Evolutionary conservation across 2,797 vertebrate species (phyloP).

Genomic region (Sebastolobus alascanus): DNA sequence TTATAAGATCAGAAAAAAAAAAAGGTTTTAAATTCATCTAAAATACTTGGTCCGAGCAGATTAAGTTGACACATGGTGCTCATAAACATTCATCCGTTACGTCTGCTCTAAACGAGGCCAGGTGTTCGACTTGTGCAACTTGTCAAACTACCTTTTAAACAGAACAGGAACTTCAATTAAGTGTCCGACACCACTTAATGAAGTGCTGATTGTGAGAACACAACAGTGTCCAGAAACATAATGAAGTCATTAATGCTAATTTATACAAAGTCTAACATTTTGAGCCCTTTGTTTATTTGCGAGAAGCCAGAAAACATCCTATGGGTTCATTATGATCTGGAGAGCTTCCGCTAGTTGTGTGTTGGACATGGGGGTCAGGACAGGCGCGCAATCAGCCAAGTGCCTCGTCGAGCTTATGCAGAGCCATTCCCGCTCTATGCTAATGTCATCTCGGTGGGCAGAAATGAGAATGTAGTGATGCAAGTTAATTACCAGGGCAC

Average conservation of each 20-base stretch:
- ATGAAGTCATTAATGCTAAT: conserved; percentile 85
- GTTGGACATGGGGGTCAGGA: conserved; percentile 76
- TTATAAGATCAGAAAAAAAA: conserved; percentile 10
- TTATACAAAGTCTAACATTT: conserved; percentile 83
- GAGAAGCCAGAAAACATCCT: conserved; percentile 79
- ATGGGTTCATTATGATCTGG: conserved; percentile 78
- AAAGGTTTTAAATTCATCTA: conserved; percentile 19
- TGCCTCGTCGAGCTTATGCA: conserved; percentile 65
- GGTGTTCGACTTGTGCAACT: conserved; percentile 68
- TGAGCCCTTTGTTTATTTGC: conserved; percentile 83
- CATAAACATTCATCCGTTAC: conserved; percentile 64
- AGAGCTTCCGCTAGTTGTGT: conserved; percentile 66
- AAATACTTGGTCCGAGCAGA: conserved; percentile 28
- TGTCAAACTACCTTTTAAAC: conserved; percentile 77
- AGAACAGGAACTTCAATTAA: conserved; percentile 83
- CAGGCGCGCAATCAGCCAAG: conserved; percentile 73
- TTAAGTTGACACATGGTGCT: conserved; percentile 54
- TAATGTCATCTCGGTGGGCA: conserved; percentile 79
- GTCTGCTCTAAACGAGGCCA: conserved; percentile 59
- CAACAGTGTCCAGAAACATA: conserved; percentile 75
- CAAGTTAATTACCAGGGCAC: conserved; percentile 80
- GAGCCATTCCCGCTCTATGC: conserved; percentile 70
- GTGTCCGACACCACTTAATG: conserved; percentile 77
- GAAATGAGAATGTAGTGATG: conserved; percentile 78
- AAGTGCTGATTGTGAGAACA: conserved; percentile 76